Evolutionary conservation across 2,888 invertebrate genomes (phyloP), one percentile per base, ranked within the genome.

Genomic region (Dusona sp.): DNA sequence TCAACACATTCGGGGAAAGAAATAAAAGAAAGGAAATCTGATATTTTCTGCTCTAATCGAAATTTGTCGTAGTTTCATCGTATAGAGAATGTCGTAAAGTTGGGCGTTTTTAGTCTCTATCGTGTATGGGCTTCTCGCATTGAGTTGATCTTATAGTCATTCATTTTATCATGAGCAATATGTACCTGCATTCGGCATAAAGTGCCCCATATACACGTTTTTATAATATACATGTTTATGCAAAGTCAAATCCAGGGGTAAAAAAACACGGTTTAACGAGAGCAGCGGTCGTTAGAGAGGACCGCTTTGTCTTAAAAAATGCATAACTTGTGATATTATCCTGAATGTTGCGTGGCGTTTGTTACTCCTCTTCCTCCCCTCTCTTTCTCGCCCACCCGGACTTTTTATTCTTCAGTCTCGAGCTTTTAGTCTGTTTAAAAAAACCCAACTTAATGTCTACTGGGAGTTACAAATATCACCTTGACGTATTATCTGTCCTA

Each of bases 271-370:
- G 4, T 29, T 51, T 19, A 33, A 57, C 75, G 61, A 45, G 61
- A 72, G 22, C 54, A 13, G 19, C 8, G 25, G 33, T n/a, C 45
- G 51, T 51, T 1, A n/a, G 64, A 25, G 25, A 25, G 61, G 38
- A 54, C n/a, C 57, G 42, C 25, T 42, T 79, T 68, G 29, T 68
- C 29, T 74, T 84, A 1, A 42, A 78, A 83, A 79, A 73, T 65
- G 54, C 54, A 57, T 22, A 84, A 57, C 67, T 68, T 67, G 42
- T 77, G 25, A 79, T 74, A 68, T 72, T 78, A 79, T 79, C 57
- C 79, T 42, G 38, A 33, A 42, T 42, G 45, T 22, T 48, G 75
- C 22, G n/a, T 68, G 45, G n/a, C 48, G 25, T 25, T 57, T 42
- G 51, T n/a, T 25, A 25, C n/a, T 22, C 65, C 29, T 65, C 61